phyloP scores from a whole-genome alignment of 2,113 vertebrate species.

The Morone chrysops region DNA sequence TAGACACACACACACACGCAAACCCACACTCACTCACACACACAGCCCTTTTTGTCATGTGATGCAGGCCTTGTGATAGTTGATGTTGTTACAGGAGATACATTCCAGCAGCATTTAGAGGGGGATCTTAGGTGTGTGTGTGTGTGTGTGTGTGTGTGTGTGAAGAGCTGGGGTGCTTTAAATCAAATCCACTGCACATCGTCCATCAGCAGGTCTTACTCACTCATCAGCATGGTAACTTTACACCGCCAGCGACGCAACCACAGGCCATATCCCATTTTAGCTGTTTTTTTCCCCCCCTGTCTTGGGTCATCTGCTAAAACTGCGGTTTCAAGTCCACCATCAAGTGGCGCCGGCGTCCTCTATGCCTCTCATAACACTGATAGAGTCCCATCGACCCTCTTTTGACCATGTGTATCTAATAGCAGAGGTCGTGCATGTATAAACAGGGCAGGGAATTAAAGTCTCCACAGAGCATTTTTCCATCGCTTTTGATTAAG shows the following conservation, averaged over 20 bases:
- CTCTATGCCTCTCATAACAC: conserved; percentile 18
- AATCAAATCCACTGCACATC: conserved; percentile 61
- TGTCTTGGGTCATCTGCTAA: conserved; percentile 40
- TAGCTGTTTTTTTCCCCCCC: conserved; percentile 35
- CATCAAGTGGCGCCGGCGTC: conserved; percentile 30
- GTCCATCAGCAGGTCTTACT: conserved; percentile 67
- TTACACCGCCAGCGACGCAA: conserved; percentile 56
- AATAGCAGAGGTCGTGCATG: conserved; percentile 28
- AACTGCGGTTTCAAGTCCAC: conserved; percentile 43
- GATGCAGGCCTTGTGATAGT: conserved; percentile 72
- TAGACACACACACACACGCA: conserved; percentile 8
- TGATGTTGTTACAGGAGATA: conserved; percentile 78
- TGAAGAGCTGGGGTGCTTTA: conserved; percentile 41
- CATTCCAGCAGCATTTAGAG: conserved; percentile 72
- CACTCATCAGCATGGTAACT: conserved; percentile 62
- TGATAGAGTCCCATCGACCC: conserved; percentile 18
- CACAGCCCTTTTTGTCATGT: conserved; percentile 51
- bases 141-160: conserved; percentile 20
- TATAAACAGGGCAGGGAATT: conserved; percentile 8
- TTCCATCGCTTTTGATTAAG: conserved; percentile 23
- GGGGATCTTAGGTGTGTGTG: conserved; percentile 62
- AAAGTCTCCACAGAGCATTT: neutral
- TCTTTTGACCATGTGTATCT: conserved; percentile 27
- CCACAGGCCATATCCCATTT: conserved; percentile 55
- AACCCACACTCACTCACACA: conserved; percentile 5